phyloP scores from a whole-genome alignment of 64 coral and sea anemone species.

The Stichodactyla helianthus region DNA sequence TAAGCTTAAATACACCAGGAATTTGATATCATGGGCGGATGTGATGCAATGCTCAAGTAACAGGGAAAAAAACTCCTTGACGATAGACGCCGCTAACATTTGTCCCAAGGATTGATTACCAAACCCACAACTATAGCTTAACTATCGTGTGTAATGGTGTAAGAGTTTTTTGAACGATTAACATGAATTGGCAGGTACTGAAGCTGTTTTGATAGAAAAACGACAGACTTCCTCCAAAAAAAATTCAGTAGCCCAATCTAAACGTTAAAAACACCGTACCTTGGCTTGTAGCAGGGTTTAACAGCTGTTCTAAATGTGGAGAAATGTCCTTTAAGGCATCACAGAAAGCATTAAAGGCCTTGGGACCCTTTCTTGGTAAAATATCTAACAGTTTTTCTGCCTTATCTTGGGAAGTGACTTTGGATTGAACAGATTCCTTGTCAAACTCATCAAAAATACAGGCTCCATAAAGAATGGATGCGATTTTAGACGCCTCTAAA shows the following conservation, averaged over 20 bases:
- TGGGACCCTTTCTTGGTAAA: constrained; percentile 62
- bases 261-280: constrained; percentile 27
- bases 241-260: background rate
- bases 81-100: background rate
- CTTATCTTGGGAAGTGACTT: constrained; percentile 21
- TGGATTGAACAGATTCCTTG: constrained; percentile 53
- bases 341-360: constrained; percentile 80
- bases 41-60: background rate
- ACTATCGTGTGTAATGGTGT: background rate
- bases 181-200: background rate
- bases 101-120: background rate
- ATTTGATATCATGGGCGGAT: background rate
- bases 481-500: constrained; percentile 70
- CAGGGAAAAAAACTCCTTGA: background rate
- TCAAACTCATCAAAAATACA: constrained; percentile 59
- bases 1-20: background rate
- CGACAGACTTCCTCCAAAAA: background rate
- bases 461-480: constrained; percentile 66
- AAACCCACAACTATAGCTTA: background rate
- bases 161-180: background rate
- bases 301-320: constrained; percentile 47
- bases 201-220: background rate
- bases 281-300: constrained; percentile 54
- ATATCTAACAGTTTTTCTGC: constrained; percentile 65
- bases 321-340: constrained; percentile 57